A percentile compares a stretch with the other conserved stretches of the same genome.
These are phyloP conservation scores for Cistogaster globosa DNA, from an alignment of 2,888 invertebrate species.

Conservation along the genomic window DNA sequence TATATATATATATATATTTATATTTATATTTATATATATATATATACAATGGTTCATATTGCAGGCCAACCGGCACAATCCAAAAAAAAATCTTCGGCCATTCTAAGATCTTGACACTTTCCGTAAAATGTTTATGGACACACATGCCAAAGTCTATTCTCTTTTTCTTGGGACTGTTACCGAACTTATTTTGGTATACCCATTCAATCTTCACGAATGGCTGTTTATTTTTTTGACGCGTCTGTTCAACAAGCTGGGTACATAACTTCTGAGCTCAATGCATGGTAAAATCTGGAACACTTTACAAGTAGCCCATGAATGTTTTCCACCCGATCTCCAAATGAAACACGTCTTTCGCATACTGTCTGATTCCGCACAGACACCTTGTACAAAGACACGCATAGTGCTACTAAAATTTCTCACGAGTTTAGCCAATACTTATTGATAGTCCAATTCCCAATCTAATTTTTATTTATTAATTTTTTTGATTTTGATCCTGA, in stretches of 20 bases:
- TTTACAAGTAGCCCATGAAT: slow-evolving; percentile 89
- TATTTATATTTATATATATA: no score
- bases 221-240: slow-evolving; percentile 94
- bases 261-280: slow-evolving; percentile 95
- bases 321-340: slow-evolving; percentile 87
- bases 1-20: no score
- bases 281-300: slow-evolving; percentile 95
- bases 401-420: slow-evolving; percentile 90
- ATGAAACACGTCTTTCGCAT: slow-evolving; percentile 88
- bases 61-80: slow-evolving; percentile 84
- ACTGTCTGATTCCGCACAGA: slow-evolving; percentile 95
- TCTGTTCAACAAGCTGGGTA: slow-evolving; percentile 93
- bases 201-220: slow-evolving; percentile 95
- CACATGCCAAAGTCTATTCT: slow-evolving; percentile 96
- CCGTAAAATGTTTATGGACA: slow-evolving; percentile 98
- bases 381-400: slow-evolving; percentile 93
- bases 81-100: slow-evolving; percentile 88
- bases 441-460: no score
- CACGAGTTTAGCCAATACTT: slow-evolving; percentile 87
- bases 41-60: slow-evolving; percentile 77
- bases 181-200: slow-evolving; percentile 93
- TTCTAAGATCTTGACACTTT: slow-evolving; percentile 92
- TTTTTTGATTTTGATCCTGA: no score
- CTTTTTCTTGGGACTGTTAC: slow-evolving; percentile 96
- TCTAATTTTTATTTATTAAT: no score